Evolutionary conservation across 2,888 invertebrate species (phyloP).

Genomic region (Abrostola triplasia): DNA sequence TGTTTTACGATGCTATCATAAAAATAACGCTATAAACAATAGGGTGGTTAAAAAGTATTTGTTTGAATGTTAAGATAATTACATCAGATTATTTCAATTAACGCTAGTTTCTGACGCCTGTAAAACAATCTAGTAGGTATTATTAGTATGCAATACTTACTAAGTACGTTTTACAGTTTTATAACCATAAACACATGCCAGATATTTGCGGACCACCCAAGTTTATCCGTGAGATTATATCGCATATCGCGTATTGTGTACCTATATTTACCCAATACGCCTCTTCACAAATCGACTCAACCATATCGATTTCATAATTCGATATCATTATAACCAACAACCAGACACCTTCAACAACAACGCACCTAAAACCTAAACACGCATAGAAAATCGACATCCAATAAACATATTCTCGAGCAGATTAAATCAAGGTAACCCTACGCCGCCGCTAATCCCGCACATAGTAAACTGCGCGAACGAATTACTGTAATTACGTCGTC

Average conservation of each 20-base stretch:
- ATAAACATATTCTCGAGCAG: slow-evolving; percentile 40
- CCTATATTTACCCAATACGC: too few relatives aligned
- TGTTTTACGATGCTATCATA: slow-evolving; percentile 51
- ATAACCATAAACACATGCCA: too few relatives aligned
- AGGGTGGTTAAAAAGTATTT: slow-evolving; percentile 37
- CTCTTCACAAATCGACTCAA: too few relatives aligned
- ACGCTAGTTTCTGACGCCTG: neutral
- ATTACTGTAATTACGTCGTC: slow-evolving; percentile 81
- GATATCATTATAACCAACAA: too few relatives aligned
- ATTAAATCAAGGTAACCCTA: slow-evolving; percentile 59
- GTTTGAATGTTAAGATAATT: slow-evolving; percentile 45
- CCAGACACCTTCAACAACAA: neutral
- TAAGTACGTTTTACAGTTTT: too few relatives aligned
- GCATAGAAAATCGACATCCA: slow-evolving; percentile 24
- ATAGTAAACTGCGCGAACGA: slow-evolving; percentile 75
- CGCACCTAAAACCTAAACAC: slow-evolving; percentile 5
- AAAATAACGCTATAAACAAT: slow-evolving; percentile 43
- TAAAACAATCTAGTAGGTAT: too few relatives aligned
- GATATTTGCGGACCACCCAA: too few relatives aligned
- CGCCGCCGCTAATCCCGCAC: slow-evolving; percentile 54
- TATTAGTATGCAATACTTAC: too few relatives aligned
- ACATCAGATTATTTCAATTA: slow-evolving; percentile 31
- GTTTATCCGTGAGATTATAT: too few relatives aligned
- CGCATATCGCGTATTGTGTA: too few relatives aligned
- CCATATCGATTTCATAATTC: too few relatives aligned